phyloP scores from a whole-genome alignment of 2,888 invertebrate genomes.

The Tenthredo scrophulariae region DNA sequence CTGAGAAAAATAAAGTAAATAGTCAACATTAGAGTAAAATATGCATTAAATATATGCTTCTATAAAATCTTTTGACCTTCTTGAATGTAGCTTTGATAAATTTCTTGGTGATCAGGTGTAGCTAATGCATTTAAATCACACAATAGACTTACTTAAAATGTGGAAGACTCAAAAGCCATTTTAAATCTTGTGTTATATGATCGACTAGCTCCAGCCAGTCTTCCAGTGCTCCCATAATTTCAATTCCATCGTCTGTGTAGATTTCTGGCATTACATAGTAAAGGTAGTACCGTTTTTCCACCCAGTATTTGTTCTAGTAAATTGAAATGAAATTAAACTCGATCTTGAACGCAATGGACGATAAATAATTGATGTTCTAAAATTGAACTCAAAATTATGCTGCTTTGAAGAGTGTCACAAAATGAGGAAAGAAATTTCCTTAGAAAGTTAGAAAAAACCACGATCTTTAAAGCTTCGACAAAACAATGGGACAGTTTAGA shows the following conservation, averaged over 20 bases:
- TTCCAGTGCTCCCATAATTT: conserved; percentile 81
- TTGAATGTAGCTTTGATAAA: neutral
- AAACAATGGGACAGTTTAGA: conserved; percentile 55
- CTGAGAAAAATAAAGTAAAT: conserved; percentile 74
- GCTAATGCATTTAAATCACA: neutral
- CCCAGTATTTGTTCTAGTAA: conserved; percentile 81
- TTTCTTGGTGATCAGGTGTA: neutral
- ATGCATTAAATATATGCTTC: neutral
- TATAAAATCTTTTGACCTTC: neutral
- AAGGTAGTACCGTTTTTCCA: conserved; percentile 80
- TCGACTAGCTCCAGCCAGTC: conserved; percentile 84
- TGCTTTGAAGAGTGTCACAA: neutral
- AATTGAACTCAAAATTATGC: neutral
- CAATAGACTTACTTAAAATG: conserved; percentile 82
- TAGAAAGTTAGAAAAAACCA: neutral
- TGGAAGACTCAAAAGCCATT: conserved; percentile 84
- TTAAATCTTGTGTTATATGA: conserved; percentile 84
- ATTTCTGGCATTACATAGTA: conserved; percentile 81
- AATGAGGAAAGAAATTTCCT: neutral
- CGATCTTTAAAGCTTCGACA: neutral
- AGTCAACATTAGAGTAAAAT: neutral
- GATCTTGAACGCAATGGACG: conserved; percentile 25
- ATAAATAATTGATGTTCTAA: conserved; percentile 24
- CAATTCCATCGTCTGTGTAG: conserved; percentile 76
- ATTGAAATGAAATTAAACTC: conserved; percentile 43